Percentiles rank a stretch among this genome's conserved stretches.
phyloP scores from a whole-genome alignment of 1,140 invertebrate species.

The Episyrphus balteatus region DNA sequence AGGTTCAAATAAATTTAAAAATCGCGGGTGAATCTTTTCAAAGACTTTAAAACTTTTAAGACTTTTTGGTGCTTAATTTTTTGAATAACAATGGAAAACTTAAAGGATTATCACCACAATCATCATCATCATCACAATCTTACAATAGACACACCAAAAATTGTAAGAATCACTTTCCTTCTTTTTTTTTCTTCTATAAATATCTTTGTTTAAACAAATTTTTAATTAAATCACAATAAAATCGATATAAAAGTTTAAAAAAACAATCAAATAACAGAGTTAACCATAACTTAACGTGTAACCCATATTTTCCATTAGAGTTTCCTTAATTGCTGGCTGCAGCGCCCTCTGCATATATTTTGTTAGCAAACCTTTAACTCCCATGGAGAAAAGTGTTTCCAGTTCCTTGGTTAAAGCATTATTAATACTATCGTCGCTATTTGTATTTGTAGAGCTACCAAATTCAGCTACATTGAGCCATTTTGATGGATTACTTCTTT shows the following conservation, averaged over 20 bases:
- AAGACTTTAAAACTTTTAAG: neutral
- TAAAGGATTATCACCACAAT: neutral
- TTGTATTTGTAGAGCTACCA: neutral
- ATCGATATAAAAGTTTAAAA: conserved; percentile 7
- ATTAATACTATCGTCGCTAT: conserved; percentile 34
- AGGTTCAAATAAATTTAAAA: no score
- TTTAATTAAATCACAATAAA: conserved; percentile 1
- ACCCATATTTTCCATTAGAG: conserved; percentile 72
- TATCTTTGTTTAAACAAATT: neutral
- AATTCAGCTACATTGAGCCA: neutral
- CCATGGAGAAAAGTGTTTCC: conserved; percentile 70
- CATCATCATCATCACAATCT: neutral
- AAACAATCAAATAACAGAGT: conserved; percentile 3
- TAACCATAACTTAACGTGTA: conserved; percentile 70
- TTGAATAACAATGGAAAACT: neutral
- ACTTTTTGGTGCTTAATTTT: neutral
- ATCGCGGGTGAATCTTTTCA: no score
- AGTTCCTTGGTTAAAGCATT: conserved; percentile 61
- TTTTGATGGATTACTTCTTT: no score
- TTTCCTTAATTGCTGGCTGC: conserved; percentile 72
- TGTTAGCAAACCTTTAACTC: conserved; percentile 63
- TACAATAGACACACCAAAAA: no score
- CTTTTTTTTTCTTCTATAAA: no score
- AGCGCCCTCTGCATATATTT: conserved; percentile 71
- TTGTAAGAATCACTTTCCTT: no score